Conservation (phyloP, 1,140 invertebrate genomes). For the Parasteatoda tepidariorum region DNA sequence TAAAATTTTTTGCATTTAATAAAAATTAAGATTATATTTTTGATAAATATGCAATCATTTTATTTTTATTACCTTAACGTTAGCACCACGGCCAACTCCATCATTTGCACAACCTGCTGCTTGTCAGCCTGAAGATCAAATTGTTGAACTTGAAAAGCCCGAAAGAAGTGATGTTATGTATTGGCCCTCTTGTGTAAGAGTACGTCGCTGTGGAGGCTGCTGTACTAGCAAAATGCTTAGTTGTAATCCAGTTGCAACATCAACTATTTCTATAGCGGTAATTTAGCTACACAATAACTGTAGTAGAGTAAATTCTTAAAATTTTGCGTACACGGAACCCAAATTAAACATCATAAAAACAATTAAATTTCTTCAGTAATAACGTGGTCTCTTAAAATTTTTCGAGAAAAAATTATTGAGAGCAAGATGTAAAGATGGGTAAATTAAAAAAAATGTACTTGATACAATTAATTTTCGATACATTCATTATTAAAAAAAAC, state of each 20-base stretch:
- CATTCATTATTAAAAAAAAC: too few species aligned
- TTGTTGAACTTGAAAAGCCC: slow-evolving; percentile 34
- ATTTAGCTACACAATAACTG: too few species aligned
- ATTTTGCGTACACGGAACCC: too few species aligned
- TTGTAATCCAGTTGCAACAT: slow-evolving; percentile 12
- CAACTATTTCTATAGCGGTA: slow-evolving; percentile 9
- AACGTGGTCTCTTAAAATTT: too few species aligned
- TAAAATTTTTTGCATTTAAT: neutral
- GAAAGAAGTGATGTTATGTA: neutral
- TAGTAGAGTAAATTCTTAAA: too few species aligned
- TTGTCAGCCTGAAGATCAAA: slow-evolving; percentile 13
- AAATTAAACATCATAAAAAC: neutral
- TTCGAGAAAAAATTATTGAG: too few species aligned
- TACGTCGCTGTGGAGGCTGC: slow-evolving; percentile 36
- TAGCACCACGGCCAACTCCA: neutral
- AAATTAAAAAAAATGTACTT: too few species aligned
- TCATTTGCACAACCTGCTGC: neutral
- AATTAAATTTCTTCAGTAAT: neutral
- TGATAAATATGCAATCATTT: too few species aligned
- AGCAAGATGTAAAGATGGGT: too few species aligned
- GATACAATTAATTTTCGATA: too few species aligned
- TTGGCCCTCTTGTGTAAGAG: slow-evolving; percentile 32
- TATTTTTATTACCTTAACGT: too few species aligned
- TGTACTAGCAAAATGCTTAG: slow-evolving; percentile 28
- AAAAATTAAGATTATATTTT: neutral